Evolutionary conservation across 1,140 invertebrate species (phyloP), one percentile per base, ranked within the genome.

Genomic region (Danaus melanippus): DNA sequence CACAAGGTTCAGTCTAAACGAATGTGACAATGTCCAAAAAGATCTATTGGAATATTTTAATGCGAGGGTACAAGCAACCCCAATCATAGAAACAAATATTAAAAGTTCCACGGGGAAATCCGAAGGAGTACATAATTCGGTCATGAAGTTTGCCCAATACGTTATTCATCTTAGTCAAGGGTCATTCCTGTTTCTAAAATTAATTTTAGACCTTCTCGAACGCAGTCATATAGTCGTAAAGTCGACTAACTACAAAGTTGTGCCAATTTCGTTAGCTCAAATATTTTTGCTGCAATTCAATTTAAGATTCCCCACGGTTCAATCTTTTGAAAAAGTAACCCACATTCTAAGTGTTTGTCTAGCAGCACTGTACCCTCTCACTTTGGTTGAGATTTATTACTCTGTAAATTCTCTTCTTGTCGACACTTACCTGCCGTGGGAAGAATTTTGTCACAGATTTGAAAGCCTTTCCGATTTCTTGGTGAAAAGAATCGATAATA

Each of bases 221-320:
- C 91, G 93, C 70, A 97, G 97, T 9, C 94, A 97, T 70, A 89
- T 99, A 55, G 96, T 98, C 9, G 92, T 97, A 40, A 98, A 98
- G 87, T 97, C 96, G 9, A 91, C 94, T 0, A 95, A 95, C 70
- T 96, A 97, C 84, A 96, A 98, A 90, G 95, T 95, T 12, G 88
- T 99, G 12, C 97, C 97, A 1, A 94, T 97, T 40, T 96, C 95
- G 2, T 85, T 99, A 12, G 93, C 94, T 0, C 96, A 99, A 86
- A 95, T 99, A 71, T 98, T 97, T 77, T 87, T 96, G 56, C 87
- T 99, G 9, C 93, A 97, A 85, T 98, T 98, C 80, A 98, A 98
- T 88, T 84, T 98, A 17, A 88, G 93, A 62, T 99, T 98, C 83
- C 96, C 96, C 11, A 98, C 95, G 10, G 90, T 93, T 0, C 89